Conservation (phyloP, 2,113 vertebrate species). For the Aptenodytes forsteri region DNA sequence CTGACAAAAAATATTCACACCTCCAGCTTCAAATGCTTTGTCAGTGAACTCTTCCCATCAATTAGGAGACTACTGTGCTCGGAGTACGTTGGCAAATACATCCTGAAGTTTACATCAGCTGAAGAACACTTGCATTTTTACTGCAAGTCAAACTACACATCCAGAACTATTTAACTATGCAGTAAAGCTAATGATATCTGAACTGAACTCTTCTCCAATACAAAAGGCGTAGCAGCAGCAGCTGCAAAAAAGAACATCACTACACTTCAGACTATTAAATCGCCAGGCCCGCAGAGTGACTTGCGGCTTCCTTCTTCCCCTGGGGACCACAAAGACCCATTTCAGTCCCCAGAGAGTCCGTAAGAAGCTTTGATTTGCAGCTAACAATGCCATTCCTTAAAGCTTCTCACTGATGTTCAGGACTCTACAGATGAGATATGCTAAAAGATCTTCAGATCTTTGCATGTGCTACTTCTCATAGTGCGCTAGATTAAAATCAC, state of each 20-base stretch:
- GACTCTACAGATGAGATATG: conserved; percentile 40
- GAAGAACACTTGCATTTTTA: not conserved
- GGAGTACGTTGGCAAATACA: not conserved
- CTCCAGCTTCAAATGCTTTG: not conserved
- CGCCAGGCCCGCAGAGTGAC: conserved; percentile 71
- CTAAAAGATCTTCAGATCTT: conserved; percentile 17
- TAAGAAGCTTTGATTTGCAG: conserved; percentile 75
- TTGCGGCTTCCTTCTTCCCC: conserved; percentile 79
- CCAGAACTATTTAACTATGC: not conserved
- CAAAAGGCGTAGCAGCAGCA: conserved; percentile 83
- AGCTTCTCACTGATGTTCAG: conserved; percentile 62
- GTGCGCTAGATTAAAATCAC: not conserved
- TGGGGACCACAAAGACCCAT: conserved; percentile 70
- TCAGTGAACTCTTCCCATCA: not conserved
- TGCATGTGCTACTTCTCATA: not conserved
- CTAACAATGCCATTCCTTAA: conserved; percentile 73
- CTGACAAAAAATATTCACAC: not conserved
- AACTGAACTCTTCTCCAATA: conserved; percentile 42
- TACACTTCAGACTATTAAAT: conserved; percentile 77
- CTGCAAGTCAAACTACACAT: not conserved
- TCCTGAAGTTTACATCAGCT: not conserved
- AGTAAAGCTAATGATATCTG: conserved; percentile 21
- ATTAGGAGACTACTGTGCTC: not conserved
- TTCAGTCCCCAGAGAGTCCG: conserved; percentile 71
- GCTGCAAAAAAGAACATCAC: conserved; percentile 84